phyloP scores from a whole-genome alignment of 2,888 invertebrate genomes.

The Tineola bisselliella region DNA sequence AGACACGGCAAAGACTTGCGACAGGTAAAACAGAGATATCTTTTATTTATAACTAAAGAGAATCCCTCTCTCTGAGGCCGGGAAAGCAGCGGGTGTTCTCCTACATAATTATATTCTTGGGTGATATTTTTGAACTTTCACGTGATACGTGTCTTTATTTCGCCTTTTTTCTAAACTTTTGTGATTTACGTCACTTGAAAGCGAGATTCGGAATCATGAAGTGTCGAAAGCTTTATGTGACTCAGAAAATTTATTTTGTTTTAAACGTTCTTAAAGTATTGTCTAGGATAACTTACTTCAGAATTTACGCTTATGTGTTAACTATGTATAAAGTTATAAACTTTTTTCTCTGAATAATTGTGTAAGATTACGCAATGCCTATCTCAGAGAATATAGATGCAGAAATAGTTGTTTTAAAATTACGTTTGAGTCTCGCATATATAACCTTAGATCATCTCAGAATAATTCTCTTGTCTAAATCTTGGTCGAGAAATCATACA shows the following conservation, averaged over 20 bases:
- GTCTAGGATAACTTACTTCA: constrained; percentile 11
- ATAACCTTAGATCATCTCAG: neutral
- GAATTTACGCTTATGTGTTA: neutral
- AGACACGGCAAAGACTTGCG: constrained; percentile 42
- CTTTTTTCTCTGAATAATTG: neutral
- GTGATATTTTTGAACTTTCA: constrained; percentile 65
- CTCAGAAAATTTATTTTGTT: constrained; percentile 50
- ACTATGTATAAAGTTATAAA: too few relatives aligned
- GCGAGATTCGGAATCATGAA: constrained; percentile 44
- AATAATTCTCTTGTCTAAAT: constrained; percentile 11
- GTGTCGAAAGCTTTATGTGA: constrained; percentile 61
- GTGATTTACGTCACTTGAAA: constrained; percentile 58
- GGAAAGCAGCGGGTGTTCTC: constrained; percentile 63
- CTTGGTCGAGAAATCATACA: constrained; percentile 21
- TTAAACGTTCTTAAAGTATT: constrained; percentile 37
- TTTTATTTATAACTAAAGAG: constrained; percentile 63
- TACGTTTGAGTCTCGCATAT: too few relatives aligned
- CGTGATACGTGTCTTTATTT: constrained; percentile 55
- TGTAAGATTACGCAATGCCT: neutral
- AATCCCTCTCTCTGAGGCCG: constrained; percentile 36
- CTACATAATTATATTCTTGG: constrained; percentile 63
- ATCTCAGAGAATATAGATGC: neutral
- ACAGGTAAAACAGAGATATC: constrained; percentile 57
- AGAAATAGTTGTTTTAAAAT: too few relatives aligned
- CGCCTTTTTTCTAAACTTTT: constrained; percentile 51